Percentiles rank a stretch among this genome's conserved stretches.
Evolutionary conservation across 2,888 invertebrate genomes (phyloP).

Genomic region (Epistrophella euchroma): DNA sequence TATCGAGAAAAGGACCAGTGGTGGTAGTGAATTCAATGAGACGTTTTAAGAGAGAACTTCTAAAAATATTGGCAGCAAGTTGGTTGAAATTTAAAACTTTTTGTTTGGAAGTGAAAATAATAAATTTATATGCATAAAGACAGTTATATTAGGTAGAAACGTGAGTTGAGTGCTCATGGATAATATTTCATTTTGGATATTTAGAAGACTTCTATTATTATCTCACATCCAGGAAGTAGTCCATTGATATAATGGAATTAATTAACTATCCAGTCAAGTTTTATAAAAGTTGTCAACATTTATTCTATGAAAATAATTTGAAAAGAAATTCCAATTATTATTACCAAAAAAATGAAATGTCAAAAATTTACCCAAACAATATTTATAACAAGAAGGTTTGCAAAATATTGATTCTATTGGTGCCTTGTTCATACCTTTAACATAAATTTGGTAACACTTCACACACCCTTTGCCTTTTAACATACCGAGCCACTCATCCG

Average conservation of each 20-base stretch:
- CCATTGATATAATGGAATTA: not conserved
- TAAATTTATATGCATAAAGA: no score
- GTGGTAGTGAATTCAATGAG: conserved; percentile 67
- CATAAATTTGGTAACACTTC: no score
- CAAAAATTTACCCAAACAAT: no score
- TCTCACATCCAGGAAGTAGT: not conserved
- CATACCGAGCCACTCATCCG: no score
- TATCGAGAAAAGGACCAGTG: conserved; percentile 22
- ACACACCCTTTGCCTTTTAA: no score
- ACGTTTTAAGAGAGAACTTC: conserved; percentile 49
- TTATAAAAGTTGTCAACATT: not conserved
- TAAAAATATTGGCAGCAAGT: conserved; percentile 44
- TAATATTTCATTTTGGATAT: conserved; percentile 12
- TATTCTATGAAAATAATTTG: not conserved
- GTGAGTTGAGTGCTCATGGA: conserved; percentile 10
- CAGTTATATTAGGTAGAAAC: not conserved
- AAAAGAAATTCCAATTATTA: not conserved
- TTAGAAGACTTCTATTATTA: not conserved
- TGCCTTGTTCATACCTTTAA: no score
- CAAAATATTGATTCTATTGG: no score
- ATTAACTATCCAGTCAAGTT: not conserved
- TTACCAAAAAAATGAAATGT: no score
- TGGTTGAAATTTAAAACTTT: conserved; percentile 32
- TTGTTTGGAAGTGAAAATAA: conserved; percentile 4
- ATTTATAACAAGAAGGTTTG: no score